Evolutionary conservation across 2,888 invertebrate genomes (phyloP), one percentile per base, ranked within the genome.

Genomic region (Brachyptera putata): DNA sequence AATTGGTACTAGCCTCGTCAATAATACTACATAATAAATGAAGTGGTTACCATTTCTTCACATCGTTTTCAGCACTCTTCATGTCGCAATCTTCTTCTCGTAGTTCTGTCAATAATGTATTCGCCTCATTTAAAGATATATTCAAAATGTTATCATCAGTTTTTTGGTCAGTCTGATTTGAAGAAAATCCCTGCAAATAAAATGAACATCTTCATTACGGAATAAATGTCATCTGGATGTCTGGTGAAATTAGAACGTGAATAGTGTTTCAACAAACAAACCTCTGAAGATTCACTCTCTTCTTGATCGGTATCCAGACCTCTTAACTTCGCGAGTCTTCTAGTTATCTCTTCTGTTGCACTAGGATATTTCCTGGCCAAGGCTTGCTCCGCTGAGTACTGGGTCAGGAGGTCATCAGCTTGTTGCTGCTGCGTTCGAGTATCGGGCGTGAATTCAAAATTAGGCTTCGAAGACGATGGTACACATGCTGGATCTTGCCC

Each of bases 361-460:
- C 53, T 59, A 2, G 57, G 50, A 16, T 13, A 25, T 30, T 39
- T 57, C 4, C 76, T 68, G 11, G 73, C 72, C 36, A 79, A 72
- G n/a, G 77, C 75, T n/a, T 79, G 68, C 65, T 78, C 79, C 50
- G 70, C 74, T 7, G 74, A 62, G 67, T 77, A 79, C 65, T 80
- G 75, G 57, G 78, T 79, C 61, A 91, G 70, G n/a, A 91, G 75
- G 68, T 86, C 85, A 69, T 87, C 82, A 21, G 82, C 81, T 74
- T 87, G 86, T 67, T 90, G 82, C 69, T 86, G 81, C 68, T 87
- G 85, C 13, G 83, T 82, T 71, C 85, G 79, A 43, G 77, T 76
- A 67, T 87, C 86, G 14, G 78, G 77, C 36, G 57, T 16, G 3
- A 49, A 5, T 18, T 50, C 30, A 22, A 73, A 72, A 62, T 72